These are phyloP conservation scores for Manis pentadactyla DNA, from an alignment of 2,797 vertebrate genomes.

Conservation along the genomic window DNA sequence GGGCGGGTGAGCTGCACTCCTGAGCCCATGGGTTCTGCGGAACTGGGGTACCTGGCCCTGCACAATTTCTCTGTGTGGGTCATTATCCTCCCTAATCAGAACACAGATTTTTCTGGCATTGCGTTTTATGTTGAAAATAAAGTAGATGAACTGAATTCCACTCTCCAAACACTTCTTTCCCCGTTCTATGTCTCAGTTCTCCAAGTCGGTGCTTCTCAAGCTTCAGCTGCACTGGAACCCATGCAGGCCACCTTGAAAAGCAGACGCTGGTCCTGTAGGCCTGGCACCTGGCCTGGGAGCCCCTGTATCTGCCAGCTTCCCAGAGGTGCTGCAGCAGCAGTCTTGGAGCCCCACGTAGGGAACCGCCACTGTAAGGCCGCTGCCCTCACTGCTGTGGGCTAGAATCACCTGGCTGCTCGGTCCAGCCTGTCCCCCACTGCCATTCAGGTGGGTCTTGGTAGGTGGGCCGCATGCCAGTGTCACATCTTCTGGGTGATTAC, in stretches of 20 bases:
- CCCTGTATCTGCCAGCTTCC: not conserved
- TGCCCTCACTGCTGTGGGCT: not conserved
- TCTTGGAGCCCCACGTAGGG: not conserved
- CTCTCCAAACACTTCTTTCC: no score
- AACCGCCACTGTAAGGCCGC: not conserved
- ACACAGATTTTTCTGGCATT: not conserved
- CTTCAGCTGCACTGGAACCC: not conserved
- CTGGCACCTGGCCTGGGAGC: not conserved
- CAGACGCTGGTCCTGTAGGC: no score
- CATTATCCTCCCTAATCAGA: not conserved
- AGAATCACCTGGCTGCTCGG: not conserved
- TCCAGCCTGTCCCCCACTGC: not conserved
- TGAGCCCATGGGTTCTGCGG: not conserved
- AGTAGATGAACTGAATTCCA: not conserved
- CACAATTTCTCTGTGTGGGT: not conserved
- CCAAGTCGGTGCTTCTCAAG: not conserved
- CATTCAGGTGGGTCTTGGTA: rapidly evolving
- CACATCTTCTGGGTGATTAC: not conserved
- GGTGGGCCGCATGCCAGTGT: not conserved
- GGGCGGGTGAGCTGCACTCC: rapidly evolving
- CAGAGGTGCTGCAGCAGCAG: not conserved
- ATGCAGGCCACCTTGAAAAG: not conserved
- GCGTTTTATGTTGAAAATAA: not conserved
- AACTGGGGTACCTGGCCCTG: not conserved
- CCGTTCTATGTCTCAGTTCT: no score